Evolutionary conservation across 2,113 vertebrate species (phyloP).

Genomic region (Neotoma lepida): DNA sequence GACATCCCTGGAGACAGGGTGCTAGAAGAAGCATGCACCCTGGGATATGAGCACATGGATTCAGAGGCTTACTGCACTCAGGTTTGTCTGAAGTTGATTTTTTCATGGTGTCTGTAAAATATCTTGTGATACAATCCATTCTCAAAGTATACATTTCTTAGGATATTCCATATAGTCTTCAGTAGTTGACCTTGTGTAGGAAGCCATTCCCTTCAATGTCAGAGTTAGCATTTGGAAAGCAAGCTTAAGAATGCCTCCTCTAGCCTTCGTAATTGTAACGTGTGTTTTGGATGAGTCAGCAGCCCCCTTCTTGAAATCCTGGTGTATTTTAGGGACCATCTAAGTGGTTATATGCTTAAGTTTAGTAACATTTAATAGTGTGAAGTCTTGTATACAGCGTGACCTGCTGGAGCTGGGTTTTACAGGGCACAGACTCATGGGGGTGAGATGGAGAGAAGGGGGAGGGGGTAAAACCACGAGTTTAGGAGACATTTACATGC

Average conservation of each 20-base stretch:
- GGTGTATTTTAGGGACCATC: background rate
- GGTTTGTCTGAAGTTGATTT: background rate
- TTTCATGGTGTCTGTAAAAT: background rate
- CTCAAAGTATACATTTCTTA: background rate
- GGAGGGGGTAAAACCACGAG: background rate
- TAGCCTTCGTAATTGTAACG: background rate
- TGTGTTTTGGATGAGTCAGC: background rate
- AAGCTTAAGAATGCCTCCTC: background rate
- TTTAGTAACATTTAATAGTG: slow-evolving; percentile 5
- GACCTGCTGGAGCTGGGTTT: background rate
- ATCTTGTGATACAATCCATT: background rate
- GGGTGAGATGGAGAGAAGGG: background rate
- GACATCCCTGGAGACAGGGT: background rate
- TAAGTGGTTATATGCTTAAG: background rate
- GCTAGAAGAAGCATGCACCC: background rate
- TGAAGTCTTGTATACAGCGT: background rate
- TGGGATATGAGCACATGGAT: background rate
- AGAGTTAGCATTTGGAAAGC: background rate
- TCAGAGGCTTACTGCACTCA: background rate
- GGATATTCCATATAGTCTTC: background rate
- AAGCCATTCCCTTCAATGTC: background rate
- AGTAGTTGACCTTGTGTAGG: background rate
- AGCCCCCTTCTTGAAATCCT: background rate
- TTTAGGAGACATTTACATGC: background rate
- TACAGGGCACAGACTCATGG: background rate